Percentiles rank a stretch among this genome's conserved stretches.
phyloP scores from a whole-genome alignment of 1,140 invertebrate species.

The Danaus plexippus region DNA sequence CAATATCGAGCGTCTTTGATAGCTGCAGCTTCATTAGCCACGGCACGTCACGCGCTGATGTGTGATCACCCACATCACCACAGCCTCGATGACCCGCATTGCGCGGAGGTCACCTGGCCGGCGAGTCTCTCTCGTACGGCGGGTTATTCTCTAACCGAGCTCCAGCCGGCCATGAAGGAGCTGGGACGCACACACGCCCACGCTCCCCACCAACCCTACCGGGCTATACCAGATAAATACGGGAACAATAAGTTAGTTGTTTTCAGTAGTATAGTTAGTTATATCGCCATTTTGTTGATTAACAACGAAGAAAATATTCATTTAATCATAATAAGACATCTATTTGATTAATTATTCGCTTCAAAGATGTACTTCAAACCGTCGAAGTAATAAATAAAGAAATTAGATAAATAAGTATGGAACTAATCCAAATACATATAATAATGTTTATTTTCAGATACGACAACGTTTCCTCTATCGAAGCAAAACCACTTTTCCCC shows the following conservation, averaged over 20 bases:
- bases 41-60: conserved; percentile 79
- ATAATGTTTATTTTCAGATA: conserved; percentile 29
- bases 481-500: conserved; percentile 47
- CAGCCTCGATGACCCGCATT: conserved; percentile 6
- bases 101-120: conserved; percentile 69
- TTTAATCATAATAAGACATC: conserved; percentile 23
- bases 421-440: not conserved
- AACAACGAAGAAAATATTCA: conserved; percentile 10
- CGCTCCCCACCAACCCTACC: conserved; percentile 78
- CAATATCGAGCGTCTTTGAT: conserved; percentile 88
- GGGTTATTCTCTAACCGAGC: conserved; percentile 79
- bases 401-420: too few species aligned
- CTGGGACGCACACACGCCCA: conserved; percentile 80
- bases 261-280: too few species aligned
- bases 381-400: too few species aligned
- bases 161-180: conserved; percentile 78
- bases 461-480: conserved; percentile 47
- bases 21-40: conserved; percentile 84
- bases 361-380: too few species aligned
- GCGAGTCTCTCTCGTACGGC: conserved; percentile 74
- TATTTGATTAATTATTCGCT: too few species aligned
- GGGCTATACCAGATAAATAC: conserved; percentile 90
- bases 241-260: conserved; percentile 77
- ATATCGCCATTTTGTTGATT: too few species aligned
- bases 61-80: conserved; percentile 30